Evolutionary conservation across 2,888 invertebrate species (phyloP).

Genomic region (Lochmaea crataegi): DNA sequence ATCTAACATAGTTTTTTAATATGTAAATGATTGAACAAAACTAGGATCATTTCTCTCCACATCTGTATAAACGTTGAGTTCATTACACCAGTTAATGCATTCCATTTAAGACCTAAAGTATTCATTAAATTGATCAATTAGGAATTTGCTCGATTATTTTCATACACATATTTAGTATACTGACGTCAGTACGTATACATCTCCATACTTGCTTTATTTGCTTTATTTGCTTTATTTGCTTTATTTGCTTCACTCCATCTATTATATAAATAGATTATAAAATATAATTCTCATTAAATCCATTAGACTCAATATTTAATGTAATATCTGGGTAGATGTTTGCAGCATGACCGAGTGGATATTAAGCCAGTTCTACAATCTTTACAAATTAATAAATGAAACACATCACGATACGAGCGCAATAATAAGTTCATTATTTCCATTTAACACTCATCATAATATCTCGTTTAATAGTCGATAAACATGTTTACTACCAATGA

Average conservation of each 20-base stretch:
- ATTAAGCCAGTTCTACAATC: slow-evolving; percentile 4
- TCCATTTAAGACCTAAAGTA: too few species aligned
- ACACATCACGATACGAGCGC: slow-evolving; percentile 27
- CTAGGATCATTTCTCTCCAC: too few species aligned
- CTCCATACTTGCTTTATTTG: not conserved
- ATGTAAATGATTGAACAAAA: too few species aligned
- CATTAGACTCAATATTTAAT: not conserved
- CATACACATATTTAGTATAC: not conserved
- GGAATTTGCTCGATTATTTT: not conserved
- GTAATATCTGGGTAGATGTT: slow-evolving; percentile 1
- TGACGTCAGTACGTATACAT: not conserved
- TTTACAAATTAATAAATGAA: slow-evolving; percentile 27
- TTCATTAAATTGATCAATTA: not conserved
- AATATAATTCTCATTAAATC: slow-evolving; percentile 1
- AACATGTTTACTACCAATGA: slow-evolving; percentile 34
- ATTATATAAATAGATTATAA: slow-evolving; percentile 11
- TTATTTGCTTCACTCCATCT: not conserved
- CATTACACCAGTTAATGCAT: too few species aligned
- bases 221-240: not conserved
- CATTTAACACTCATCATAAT: slow-evolving; percentile 31
- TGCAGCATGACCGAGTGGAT: slow-evolving; percentile 3
- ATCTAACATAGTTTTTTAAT: too few species aligned
- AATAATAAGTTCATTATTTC: slow-evolving; percentile 31
- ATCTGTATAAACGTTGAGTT: too few species aligned
- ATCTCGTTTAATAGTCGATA: slow-evolving; percentile 23